Base-by-base conservation (phyloP, 2,888 invertebrate genomes). In the Icerya purchasi region DNA sequence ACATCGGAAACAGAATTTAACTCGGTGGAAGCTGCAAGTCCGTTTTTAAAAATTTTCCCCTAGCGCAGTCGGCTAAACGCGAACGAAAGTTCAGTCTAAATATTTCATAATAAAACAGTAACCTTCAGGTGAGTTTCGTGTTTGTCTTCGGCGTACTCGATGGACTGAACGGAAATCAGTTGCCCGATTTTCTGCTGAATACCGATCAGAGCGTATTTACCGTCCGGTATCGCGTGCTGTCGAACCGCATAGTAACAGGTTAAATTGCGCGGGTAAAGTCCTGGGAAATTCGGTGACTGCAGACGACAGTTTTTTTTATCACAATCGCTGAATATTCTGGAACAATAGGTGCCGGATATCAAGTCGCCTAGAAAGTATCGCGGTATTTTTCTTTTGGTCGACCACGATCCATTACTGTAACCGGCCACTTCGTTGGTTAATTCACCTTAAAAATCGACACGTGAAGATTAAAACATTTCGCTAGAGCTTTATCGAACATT, bases 231-330 rank as follows among this genome's bases (percentile, higher is more conserved):
- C 71, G 85, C 84, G 72, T 88, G 85, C 74, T 86, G 73, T 60
- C 86, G 75, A 61, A 91, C 86, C 53, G 91, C 88, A 72, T 88
- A 94, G 74, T 91, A 90, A 72, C 94, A 94, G 63, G 92, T 90
- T 68, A 93, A 80, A 73, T 92, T 92, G 66, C 92, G 79, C 2
- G 92, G 92, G 74, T 93, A 93, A 66, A 91, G 81, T 66, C 90
- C 91, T 24, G 91, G 91, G 74, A 86, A 91, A 76, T 90, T 90
- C 56, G 91, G 90, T 55, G 89, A 89, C 73, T 91, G 91, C 68
- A 91, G 77, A 69, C 87, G 81, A 75, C 91, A 91, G 67, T 82
- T 81, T 75, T 86, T 86, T 74, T 82, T 83, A 77, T 90, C 88
- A 74, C 91, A 91, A 74, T 90, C 87, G 72, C 86, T 88, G 77